Evolutionary conservation across 2,113 vertebrate genomes (phyloP), one percentile per base, ranked within the genome.

Genomic region (Zootoca vivipara): DNA sequence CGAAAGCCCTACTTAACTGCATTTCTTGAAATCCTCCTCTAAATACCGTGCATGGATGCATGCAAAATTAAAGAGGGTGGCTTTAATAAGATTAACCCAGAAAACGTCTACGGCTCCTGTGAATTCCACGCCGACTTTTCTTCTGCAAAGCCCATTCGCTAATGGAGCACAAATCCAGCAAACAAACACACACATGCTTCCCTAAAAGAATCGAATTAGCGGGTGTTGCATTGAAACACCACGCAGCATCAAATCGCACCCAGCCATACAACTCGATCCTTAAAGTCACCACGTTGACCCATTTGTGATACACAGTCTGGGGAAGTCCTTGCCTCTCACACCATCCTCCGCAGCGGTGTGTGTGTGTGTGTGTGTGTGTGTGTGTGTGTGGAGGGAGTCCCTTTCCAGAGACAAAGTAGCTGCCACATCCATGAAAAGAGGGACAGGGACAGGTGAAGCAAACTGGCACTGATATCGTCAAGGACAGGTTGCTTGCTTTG

Each of bases 11-110:
- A 0, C 42, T 88, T 78, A 87, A 78, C 75, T 33, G 33, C 6
- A 18, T 38, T 35, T 79, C 65, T 87, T 85, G 33, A 91, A 94
- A 88, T 73, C 13, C 1, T 0, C 82, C 82, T 80, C 83, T 88
- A 18, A 85, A 80, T 82, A 1, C 78, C 52, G 28, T 67, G 33
- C 15, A 46, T 73, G 42, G 28, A 90, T 20, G 72, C 20, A 89
- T 1, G 3, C 15, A 20, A 87, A 89, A 88, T 38, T 72, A 88
- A 83, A 89, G 35, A 89, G 3, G 15, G n/a, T 20, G 30, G 42
- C 7, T 75, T 94, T 85, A 88, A 83, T 0, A 88, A 12, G 28
- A 93, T 85, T 92, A 89, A 81, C 20, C 28, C 38, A 8, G 89
- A 65, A 89, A 86, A 52, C 22, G 2, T 56, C 13, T 62, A 89